Conservation (phyloP, 2,888 invertebrate genomes). For the Sphaerophoria rueppellii region DNA sequence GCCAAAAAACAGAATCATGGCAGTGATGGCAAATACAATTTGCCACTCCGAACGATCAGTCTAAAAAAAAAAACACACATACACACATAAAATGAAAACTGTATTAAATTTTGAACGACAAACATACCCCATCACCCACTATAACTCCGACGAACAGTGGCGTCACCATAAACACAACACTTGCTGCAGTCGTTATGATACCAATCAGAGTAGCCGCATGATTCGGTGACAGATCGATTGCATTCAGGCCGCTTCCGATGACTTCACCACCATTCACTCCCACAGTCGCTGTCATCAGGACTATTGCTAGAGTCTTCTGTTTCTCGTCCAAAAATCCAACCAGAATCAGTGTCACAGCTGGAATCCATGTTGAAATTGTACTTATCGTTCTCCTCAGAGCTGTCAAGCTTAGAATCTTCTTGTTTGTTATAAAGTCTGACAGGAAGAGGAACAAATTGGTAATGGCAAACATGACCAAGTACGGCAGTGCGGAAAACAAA, state of each 20-base stretch:
- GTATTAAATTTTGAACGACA: background rate
- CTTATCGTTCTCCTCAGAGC: conserved; percentile 76
- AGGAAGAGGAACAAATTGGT: conserved; percentile 82
- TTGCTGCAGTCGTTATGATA: conserved; percentile 85
- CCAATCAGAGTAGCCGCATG: conserved; percentile 87
- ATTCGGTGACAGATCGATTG: conserved; percentile 86
- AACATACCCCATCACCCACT: conserved; percentile 24
- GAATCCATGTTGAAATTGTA: conserved; percentile 81
- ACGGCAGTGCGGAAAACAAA: conserved; percentile 83
- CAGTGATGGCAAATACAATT: conserved; percentile 17
- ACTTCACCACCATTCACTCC: conserved; percentile 80
- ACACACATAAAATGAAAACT: background rate
- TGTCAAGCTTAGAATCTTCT: conserved; percentile 78
- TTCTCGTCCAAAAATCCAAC: conserved; percentile 83
- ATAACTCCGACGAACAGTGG: conserved; percentile 12
- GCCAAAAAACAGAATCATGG: background rate
- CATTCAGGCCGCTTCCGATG: conserved; percentile 83
- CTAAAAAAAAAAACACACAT: background rate
- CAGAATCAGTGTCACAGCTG: conserved; percentile 83
- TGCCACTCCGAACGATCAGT: conserved; percentile 8
- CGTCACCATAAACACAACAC: conserved; percentile 5
- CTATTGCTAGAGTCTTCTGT: conserved; percentile 82
- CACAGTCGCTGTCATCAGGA: conserved; percentile 84
- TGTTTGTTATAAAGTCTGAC: conserved; percentile 81
- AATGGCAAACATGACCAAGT: conserved; percentile 83